Base-by-base conservation (phyloP, 1,140 invertebrate genomes). In the Calephelis nemesis region DNA sequence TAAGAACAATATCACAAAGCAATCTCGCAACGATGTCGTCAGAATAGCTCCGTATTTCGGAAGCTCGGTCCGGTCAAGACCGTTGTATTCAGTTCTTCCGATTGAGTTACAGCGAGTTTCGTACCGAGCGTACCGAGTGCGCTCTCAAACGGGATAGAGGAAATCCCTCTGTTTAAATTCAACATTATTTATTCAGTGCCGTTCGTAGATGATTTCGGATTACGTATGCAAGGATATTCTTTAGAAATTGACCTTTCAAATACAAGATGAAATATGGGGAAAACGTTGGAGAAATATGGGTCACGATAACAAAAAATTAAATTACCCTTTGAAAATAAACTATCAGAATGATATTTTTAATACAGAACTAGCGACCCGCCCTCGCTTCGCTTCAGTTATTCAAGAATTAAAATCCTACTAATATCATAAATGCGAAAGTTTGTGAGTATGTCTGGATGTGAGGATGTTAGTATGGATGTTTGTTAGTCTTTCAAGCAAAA, bases 91-190 rank as follows among this genome's bases (percentile, higher is more conserved):
- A 60, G 54, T 60, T 39, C 48, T 58, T 54, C 15, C 69, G 47
- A 70, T 70, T 49, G 62, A 69, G 62, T 69, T 63, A 66, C 54
- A 66, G 54, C 54, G 54, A 66, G 54, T 70, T 66, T 58, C 30
- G 54, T 11, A 40, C 30, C 39, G 54, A 60, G 39, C 54, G 54
- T 60, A 40, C 54, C 30, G 19, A 60, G 63, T 42, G n/a, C 47
- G 63, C n/a, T 47, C 64, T 63, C 65, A 52, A 63, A 63, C 47
- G 48, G 65, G 47, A 54, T 48, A 40, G 62, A 47, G 48, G 19
- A 63, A 67, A 63, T 71, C 69, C 65, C 42, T 48, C 60, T 71
- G 65, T 71, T 67, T 71, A 71, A 71, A 71, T 71, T 71, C 60
- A 54, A 52, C 65, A 71, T 67, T 42, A 63, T 71, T 71, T 67